Evolutionary conservation across 2,113 vertebrate species (phyloP), one percentile per base, ranked within the genome.

Genomic region (Lampris incognitus): DNA sequence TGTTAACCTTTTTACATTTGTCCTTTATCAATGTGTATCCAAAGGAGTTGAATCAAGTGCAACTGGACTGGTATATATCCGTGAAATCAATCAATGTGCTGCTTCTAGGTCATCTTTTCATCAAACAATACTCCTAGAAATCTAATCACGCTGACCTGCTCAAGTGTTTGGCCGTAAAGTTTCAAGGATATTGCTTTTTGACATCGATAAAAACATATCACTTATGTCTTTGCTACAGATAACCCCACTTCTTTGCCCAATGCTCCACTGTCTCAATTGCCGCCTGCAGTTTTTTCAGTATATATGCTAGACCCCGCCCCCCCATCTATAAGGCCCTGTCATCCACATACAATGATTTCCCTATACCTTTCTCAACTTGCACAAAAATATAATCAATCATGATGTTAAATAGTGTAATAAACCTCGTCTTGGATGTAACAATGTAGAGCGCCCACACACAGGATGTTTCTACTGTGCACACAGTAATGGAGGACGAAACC

Each of bases 1-100:
- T 67, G 5, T 54, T 67, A 38, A 67, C 65, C 50, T 67, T 54
- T 67, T 67, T 67, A n/a, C 65, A 67, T 67, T 67, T 67, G 6
- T 39, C 39, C 50, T 52, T 13, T 54, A 67, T 13, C n/a, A n/a
- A n/a, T n/a, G n/a, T n/a, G n/a, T n/a, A n/a, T n/a, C n/a, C n/a
- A n/a, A n/a, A n/a, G n/a, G n/a, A n/a, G n/a, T n/a, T n/a, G n/a
- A n/a, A n/a, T n/a, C n/a, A n/a, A n/a, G n/a, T n/a, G n/a, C n/a
- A n/a, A n/a, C n/a, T n/a, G n/a, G n/a, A n/a, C n/a, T n/a, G n/a
- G n/a, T n/a, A n/a, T n/a, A n/a, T n/a, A n/a, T n/a, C n/a, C n/a
- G n/a, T n/a, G n/a, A n/a, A n/a, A n/a, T 36, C 49, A n/a, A 9
- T 36, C 42, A 9, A 65, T 1, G 36, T 65, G 63, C 4, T 13